These are phyloP conservation scores for Lepidurus arcticus DNA, from an alignment of 1,140 invertebrate species.

Conservation along the genomic window DNA sequence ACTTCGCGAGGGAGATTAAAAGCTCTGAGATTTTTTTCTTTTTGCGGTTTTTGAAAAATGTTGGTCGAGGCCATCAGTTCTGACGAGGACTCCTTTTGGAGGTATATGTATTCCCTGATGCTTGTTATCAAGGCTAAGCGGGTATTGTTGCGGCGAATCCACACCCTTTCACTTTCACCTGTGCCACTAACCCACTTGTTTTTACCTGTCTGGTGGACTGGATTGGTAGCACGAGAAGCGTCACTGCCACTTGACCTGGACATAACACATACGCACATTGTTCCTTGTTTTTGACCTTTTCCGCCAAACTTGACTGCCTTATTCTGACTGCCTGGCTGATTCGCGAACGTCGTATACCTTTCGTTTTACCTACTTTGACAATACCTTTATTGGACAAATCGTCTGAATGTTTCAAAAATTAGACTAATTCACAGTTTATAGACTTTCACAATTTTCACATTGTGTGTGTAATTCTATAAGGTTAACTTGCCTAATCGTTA, in stretches of 20 bases:
- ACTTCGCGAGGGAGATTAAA: background rate
- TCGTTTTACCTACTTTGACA: too few species aligned
- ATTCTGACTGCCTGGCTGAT: too few species aligned
- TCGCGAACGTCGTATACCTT: too few species aligned
- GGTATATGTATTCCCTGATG: too few species aligned
- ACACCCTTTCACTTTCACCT: constrained; percentile 21
- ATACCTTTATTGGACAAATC: too few species aligned
- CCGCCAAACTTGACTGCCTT: too few species aligned
- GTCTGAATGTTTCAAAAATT: too few species aligned
- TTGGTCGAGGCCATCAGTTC: background rate
- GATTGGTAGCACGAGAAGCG: constrained; percentile 6
- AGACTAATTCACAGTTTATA: too few species aligned
- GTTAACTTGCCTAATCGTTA: too few species aligned
- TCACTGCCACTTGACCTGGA: background rate
- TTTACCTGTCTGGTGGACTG: constrained; percentile 3
- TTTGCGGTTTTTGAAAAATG: background rate
- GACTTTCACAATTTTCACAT: too few species aligned
- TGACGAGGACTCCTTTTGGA: background rate
- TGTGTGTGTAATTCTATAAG: too few species aligned
- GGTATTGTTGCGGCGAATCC: background rate
- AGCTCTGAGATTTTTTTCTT: background rate
- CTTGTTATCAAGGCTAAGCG: constrained; percentile 4
- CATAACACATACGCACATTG: background rate
- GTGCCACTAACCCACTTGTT: constrained; percentile 8
- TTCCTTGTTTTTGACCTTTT: too few species aligned